phyloP scores from a whole-genome alignment of 1,140 invertebrate genomes.

The Aphelenchoides besseyi region DNA sequence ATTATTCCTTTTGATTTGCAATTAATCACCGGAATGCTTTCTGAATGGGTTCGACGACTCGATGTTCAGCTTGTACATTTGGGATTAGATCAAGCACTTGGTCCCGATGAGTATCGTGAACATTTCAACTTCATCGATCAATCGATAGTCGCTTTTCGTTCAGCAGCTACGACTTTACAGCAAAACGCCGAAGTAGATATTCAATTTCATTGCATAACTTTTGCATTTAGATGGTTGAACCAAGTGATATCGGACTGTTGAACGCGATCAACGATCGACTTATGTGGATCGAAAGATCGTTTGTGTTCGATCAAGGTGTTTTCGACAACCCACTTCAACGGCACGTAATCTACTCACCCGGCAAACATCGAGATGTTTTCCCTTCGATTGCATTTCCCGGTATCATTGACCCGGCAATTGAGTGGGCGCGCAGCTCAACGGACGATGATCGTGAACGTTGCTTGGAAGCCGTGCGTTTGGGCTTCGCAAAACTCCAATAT shows the following conservation, averaged over 20 bases:
- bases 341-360: constrained; percentile 11
- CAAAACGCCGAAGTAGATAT: constrained; percentile 23
- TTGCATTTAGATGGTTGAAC: not conserved
- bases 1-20: constrained; percentile 48
- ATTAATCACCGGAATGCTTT: constrained; percentile 43
- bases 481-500: constrained; percentile 24
- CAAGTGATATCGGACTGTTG: constrained; percentile 13
- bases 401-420: constrained; percentile 24
- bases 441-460: no score
- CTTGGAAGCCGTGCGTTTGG: not conserved
- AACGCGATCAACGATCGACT: constrained; percentile 18
- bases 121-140: constrained; percentile 26
- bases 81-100: constrained; percentile 31
- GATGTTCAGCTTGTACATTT: constrained; percentile 37
- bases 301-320: constrained; percentile 16
- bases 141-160: constrained; percentile 23
- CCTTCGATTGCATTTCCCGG: constrained; percentile 9
- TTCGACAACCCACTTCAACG: not conserved
- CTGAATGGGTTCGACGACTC: constrained; percentile 28
- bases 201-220: not conserved
- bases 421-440: not conserved
- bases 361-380: not conserved
- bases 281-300: constrained; percentile 1
- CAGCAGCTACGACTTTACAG: constrained; percentile 27
- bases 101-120: constrained; percentile 19